Evolutionary conservation across 1,140 invertebrate species (phyloP), one percentile per base, ranked within the genome.

Genomic region (Scaptomyza pallida): DNA sequence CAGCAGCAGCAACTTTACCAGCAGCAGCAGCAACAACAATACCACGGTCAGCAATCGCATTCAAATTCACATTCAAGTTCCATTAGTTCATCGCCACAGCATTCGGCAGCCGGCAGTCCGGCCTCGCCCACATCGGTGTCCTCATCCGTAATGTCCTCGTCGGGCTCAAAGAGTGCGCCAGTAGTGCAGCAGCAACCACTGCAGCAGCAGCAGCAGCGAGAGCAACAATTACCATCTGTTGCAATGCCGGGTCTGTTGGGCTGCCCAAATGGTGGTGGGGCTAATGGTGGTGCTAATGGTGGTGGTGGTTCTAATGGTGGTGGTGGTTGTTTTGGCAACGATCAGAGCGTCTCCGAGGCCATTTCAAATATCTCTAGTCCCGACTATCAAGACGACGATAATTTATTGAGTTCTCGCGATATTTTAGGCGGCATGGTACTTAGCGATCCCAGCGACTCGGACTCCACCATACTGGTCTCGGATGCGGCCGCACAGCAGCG

Each of bases 281-380:
- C 37, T 55, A 48, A 56, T 59, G 76, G 59, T 19, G 50, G 23
- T 56, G 50, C 48, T 60, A 43, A 45, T 65, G 44, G 64, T 72
- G 40, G 50, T 62, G 60, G 64, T 71, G 52, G 61, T 75, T 57
- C 70, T 61, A 60, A 62, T 69, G 56, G 43, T 59, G 63, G 70
- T 73, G 79, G 72, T 63, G 62, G 50, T 60, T 71, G 57, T 63
- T 73, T 67, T 69, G 75, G 81, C 70, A 94, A 94, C 55, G 94
- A 95, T 89, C 93, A 94, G 89, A 96, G 95, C 85, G 93, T 95
- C 72, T 95, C 95, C 26, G 95, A 96, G 92, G 96, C 95, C 8
- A 94, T 97, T 77, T 96, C 96, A 65, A 97, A 97, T 92, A 96
- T 97, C 92, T 96, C 95, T 71, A 96, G 95, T 92, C 96, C 96